A percentile compares a stretch with the other conserved stretches of the same genome.
Evolutionary conservation across 2,113 vertebrate genomes (phyloP).

Genomic region (Formicarius rufipectus): DNA sequence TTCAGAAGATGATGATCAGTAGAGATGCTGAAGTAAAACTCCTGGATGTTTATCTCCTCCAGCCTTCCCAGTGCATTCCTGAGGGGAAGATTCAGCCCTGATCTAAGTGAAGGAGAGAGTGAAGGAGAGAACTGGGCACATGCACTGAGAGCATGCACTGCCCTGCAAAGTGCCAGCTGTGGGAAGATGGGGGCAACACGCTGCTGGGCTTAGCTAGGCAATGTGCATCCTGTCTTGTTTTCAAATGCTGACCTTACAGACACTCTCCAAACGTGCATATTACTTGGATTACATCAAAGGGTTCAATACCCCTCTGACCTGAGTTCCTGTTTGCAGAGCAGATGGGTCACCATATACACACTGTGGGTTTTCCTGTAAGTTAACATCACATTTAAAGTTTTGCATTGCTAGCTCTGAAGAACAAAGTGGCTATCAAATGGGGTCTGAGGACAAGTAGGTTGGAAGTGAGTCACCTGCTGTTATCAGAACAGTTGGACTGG

Average conservation of each 20-base stretch:
- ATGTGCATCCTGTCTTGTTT: neutral
- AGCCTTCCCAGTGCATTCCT: neutral
- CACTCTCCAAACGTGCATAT: neutral
- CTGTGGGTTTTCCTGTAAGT: neutral
- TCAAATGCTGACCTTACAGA: neutral
- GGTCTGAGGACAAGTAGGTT: slow-evolving; percentile 30
- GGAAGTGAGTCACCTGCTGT: slow-evolving; percentile 25
- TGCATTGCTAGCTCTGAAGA: neutral
- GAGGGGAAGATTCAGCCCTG: neutral
- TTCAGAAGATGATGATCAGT: neutral
- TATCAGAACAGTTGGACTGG: neutral
- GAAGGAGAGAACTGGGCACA: rapidly evolving
- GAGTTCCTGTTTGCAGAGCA: neutral
- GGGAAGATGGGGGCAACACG: neutral
- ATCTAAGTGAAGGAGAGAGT: neutral
- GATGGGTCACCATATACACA: neutral
- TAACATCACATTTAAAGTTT: slow-evolving; percentile 7
- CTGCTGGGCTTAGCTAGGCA: neutral
- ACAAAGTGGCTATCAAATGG: slow-evolving; percentile 18
- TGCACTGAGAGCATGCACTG: neutral
- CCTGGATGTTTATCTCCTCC: neutral
- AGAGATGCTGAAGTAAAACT: neutral
- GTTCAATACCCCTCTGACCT: neutral
- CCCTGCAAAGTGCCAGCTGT: neutral
- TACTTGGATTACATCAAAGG: neutral